Conservation (phyloP, 2,888 invertebrate genomes). For the Calameuta filiformis region DNA sequence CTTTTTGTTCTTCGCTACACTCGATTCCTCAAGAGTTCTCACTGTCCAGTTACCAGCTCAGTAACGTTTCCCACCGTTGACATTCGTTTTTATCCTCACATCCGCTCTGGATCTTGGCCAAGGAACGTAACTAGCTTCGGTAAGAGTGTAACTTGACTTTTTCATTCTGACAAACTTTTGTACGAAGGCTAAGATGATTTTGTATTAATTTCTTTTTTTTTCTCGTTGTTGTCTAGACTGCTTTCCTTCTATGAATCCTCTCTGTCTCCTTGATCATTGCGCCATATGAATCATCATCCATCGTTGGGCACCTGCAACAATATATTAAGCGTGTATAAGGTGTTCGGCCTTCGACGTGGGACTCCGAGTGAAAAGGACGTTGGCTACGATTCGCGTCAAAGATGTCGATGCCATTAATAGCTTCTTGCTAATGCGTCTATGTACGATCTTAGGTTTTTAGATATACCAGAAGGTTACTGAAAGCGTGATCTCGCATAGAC, state of each 20-base stretch:
- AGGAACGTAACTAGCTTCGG: not conserved
- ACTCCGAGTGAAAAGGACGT: not conserved
- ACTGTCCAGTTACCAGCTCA: not conserved
- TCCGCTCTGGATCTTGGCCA: not conserved
- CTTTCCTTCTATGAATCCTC: not conserved
- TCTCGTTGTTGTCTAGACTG: not conserved
- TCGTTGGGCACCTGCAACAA: not conserved
- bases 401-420: not conserved
- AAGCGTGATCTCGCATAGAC: not conserved
- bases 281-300: not conserved
- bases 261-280: not conserved
- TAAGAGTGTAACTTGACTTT: not conserved
- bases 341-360: not conserved
- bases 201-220: not conserved
- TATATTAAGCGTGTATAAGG: not conserved
- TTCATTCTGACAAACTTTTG: not conserved
- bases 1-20: not conserved
- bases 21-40: not conserved
- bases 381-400: not conserved
- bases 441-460: not conserved
- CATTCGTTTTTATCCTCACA: not conserved
- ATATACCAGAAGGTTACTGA: not conserved
- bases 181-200: not conserved
- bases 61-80: not conserved
- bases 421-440: not conserved